Evolutionary conservation across 2,797 vertebrate genomes (phyloP).

Genomic region (Avahi laniger): DNA sequence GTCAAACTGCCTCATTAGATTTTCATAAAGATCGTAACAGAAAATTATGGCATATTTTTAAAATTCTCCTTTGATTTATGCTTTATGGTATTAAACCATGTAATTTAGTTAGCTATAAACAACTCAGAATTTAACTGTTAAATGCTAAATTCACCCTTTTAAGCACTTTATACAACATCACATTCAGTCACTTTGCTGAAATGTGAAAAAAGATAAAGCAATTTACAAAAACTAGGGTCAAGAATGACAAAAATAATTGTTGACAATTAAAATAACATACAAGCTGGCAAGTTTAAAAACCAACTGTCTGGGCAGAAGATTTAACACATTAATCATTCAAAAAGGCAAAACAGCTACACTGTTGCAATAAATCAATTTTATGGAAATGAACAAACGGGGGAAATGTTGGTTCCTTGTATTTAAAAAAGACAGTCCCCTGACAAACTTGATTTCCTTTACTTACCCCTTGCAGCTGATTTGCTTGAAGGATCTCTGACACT

Average conservation of each 20-base stretch:
- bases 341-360: not conserved
- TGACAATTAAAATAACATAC: constrained; percentile 22
- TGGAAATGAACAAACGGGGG: not conserved
- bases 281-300: constrained; percentile 23
- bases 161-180: constrained; percentile 7
- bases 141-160: not conserved
- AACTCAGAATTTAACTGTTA: constrained; percentile 17
- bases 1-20: not conserved
- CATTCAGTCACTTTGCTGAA: constrained; percentile 15
- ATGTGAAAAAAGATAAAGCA: not conserved
- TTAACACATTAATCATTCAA: not conserved
- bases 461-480: constrained; percentile 96
- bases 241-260: constrained; percentile 20
- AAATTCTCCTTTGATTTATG: constrained; percentile 4
- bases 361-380: constrained; percentile 19
- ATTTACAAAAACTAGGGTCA: constrained; percentile 23
- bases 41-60: not conserved
- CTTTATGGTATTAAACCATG: not conserved
- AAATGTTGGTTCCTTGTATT: not conserved
- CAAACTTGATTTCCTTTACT: constrained; percentile 59
- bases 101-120: constrained; percentile 33
- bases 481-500: constrained; percentile 98
- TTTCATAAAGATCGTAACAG: not conserved
- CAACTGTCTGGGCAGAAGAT: not conserved
- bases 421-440: not conserved